Conservation (phyloP, 2,797 vertebrate species). For the Buceros bicornis region DNA sequence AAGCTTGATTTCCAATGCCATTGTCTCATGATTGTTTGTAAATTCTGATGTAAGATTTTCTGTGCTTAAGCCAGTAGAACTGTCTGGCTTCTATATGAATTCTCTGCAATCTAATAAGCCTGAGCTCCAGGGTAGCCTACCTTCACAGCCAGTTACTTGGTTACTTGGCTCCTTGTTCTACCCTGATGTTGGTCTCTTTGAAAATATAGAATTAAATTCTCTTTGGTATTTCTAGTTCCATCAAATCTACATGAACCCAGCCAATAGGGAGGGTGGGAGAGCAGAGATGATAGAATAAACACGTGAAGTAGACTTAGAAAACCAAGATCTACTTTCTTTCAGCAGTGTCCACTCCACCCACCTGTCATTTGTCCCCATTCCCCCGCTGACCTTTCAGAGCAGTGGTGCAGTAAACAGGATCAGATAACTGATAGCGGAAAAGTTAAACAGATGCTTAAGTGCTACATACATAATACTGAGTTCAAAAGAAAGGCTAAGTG, state of each 20-base stretch:
- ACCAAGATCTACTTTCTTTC: neutral
- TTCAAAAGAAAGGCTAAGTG: neutral
- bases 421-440: neutral
- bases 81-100: neutral
- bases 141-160: neutral
- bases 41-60: neutral
- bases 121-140: neutral
- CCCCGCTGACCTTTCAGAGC: neutral
- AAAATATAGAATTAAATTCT: neutral
- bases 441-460: neutral
- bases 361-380: neutral
- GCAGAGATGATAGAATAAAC: neutral
- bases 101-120: neutral
- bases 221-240: neutral
- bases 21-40: neutral
- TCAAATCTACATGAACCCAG: neutral
- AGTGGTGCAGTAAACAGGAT: neutral
- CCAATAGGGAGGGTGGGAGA: neutral
- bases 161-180: neutral
- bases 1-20: neutral
- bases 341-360: neutral
- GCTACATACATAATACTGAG: neutral
- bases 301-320: neutral
- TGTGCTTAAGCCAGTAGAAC: neutral
- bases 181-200: neutral